Conservation (phyloP, 2,797 vertebrate species). For the Uromys caudimaculatus region DNA sequence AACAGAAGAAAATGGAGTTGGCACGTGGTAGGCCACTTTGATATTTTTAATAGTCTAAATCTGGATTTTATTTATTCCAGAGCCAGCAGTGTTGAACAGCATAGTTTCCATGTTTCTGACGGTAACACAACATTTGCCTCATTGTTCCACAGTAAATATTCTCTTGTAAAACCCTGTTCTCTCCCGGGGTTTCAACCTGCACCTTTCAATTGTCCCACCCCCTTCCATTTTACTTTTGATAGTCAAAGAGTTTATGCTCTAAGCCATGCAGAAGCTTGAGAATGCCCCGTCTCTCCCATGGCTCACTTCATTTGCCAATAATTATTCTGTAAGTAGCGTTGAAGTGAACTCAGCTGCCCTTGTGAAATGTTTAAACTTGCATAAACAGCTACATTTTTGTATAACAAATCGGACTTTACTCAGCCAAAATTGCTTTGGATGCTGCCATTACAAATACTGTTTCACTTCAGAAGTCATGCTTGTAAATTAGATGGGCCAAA, state of each 20-base stretch:
- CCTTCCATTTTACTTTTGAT: conserved; percentile 55
- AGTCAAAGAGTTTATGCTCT: conserved; percentile 53
- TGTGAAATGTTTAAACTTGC: conserved; percentile 81
- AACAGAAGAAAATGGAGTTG: conserved; percentile 80
- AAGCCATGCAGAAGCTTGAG: conserved; percentile 74
- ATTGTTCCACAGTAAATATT: conserved; percentile 77
- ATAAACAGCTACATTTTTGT: conserved; percentile 82
- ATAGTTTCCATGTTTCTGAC: conserved; percentile 83
- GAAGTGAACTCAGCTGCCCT: conserved; percentile 79
- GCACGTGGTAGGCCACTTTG: conserved; percentile 77
- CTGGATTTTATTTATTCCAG: conserved; percentile 85
- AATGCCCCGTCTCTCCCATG: conserved; percentile 60
- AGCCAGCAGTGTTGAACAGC: conserved; percentile 81
- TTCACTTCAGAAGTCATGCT: conserved; percentile 74
- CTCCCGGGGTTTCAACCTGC: conserved; percentile 66
- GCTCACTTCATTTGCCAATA: conserved; percentile 73
- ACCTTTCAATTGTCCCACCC: conserved; percentile 61
- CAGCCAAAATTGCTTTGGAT: conserved; percentile 77
- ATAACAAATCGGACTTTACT: conserved; percentile 75
- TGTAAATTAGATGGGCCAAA: conserved; percentile 76
- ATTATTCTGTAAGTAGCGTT: conserved; percentile 76
- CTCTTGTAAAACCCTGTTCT: conserved; percentile 65
- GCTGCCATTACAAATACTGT: conserved; percentile 78
- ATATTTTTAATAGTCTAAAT: conserved; percentile 83
- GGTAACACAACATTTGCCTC: conserved; percentile 78